Conservation (phyloP, 2,797 vertebrate species). For the Rachycentron canadum region DNA sequence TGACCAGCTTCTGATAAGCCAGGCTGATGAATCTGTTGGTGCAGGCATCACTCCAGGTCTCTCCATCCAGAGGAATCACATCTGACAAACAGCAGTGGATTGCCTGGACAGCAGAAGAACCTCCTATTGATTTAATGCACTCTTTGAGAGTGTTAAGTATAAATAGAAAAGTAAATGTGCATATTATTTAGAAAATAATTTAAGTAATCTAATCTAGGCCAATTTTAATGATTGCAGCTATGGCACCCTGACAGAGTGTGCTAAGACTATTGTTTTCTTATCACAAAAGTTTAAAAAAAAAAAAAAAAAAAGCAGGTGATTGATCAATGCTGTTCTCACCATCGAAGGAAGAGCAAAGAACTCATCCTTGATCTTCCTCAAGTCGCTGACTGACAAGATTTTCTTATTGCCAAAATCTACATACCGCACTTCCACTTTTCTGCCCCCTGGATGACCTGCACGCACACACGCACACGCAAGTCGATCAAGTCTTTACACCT, state of each 20-base stretch:
- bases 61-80: constrained; percentile 82
- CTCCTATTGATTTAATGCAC: background rate
- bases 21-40: constrained; percentile 87
- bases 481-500: too few relatives aligned
- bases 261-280: background rate
- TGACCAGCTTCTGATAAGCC: constrained; percentile 85
- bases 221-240: background rate
- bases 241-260: background rate
- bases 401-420: constrained; percentile 90
- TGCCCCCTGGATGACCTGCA: constrained; percentile 85
- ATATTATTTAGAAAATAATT: background rate
- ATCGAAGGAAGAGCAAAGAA: constrained; percentile 89
- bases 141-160: background rate
- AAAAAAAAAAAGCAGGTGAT: background rate
- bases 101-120: constrained; percentile 80
- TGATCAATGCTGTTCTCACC: constrained; percentile 79
- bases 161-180: background rate
- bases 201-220: background rate
- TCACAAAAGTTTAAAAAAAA: background rate
- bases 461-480: constrained; percentile 29
- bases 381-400: constrained; percentile 83
- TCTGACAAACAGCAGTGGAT: constrained; percentile 89
- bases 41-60: constrained; percentile 86
- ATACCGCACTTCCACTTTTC: constrained; percentile 87
- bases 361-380: constrained; percentile 90